Base-by-base conservation (phyloP, 1,140 invertebrate species). In the Phenacoccus solenopsis region DNA sequence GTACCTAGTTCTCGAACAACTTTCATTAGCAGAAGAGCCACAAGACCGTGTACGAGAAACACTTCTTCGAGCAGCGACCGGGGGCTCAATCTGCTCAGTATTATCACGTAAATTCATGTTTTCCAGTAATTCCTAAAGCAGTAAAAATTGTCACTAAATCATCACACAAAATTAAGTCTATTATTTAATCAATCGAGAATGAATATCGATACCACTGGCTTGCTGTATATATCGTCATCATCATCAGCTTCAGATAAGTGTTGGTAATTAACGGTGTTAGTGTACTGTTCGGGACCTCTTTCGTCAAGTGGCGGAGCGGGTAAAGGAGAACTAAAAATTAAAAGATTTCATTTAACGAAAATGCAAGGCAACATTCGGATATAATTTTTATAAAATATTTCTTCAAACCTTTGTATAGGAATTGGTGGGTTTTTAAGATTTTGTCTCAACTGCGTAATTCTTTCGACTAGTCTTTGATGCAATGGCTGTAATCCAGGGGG, bases 381-480 rank as follows among this genome's bases (percentile, higher is more conserved):
- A 24, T n/a, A 16, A 22, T 9, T 67, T 27, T 12, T 9, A 13
- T 3, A 24, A 10, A 27, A 22, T 16, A n/a, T n/a, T n/a, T 32
- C 67, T 71, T 57, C 0, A 69, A 38, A 69, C 27, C 61, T 72
- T 68, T 70, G 61, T 67, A 69, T 59, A 21, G 69, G 69, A 30
- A 70, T 71, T 22, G 74, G 72, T 20, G 68, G 35, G 2, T 73
- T 69, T 59, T 56, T 71, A 10, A 76, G 24, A 20, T 71, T 72
- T 74, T 89, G 85, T 73, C 88, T 86, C 38, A 95, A 80, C 73
- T 92, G 88, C 0, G 83, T 85, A 74, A 95, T 93, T 59, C 90
- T 82, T 76, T 95, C 93, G n/a, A 91, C 82, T 5, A 98, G 79
- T 69, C 90, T 84, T 74, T 90, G 88, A 74, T 97, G 94, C 27